A percentile compares a stretch with the other conserved stretches of the same genome.
These are phyloP conservation scores for Zaprionus ornatus DNA, from an alignment of 1,140 invertebrate species.

Conservation along the genomic window DNA sequence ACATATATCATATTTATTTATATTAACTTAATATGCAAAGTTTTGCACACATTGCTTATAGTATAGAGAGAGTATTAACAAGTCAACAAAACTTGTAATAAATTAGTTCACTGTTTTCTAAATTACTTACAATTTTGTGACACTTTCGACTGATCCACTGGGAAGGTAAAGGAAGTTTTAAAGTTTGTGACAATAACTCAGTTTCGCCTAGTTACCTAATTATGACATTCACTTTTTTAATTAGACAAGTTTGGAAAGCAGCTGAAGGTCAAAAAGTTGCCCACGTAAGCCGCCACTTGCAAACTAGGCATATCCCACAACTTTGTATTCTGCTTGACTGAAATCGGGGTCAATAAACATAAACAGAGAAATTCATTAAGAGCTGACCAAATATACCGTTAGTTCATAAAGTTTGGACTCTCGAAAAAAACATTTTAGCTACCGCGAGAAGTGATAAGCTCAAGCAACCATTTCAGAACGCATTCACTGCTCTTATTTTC, in stretches of 20 bases:
- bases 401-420: constrained; percentile 38
- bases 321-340: constrained; percentile 9
- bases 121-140: background rate
- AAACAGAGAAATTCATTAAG: constrained; percentile 29
- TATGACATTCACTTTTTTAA: constrained; percentile 8
- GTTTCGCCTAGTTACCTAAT: constrained; percentile 9
- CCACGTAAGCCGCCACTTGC: background rate
- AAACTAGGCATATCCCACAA: constrained; percentile 1
- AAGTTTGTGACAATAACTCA: constrained; percentile 18
- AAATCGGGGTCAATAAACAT: constrained; percentile 44
- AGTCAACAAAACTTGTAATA: no score
- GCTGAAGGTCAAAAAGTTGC: constrained; percentile 33
- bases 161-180: background rate
- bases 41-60: no score
- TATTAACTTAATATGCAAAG: no score
- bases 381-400: constrained; percentile 27
- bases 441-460: constrained; percentile 1
- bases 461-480: background rate
- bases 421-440: background rate
- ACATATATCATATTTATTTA: no score
- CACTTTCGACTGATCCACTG: background rate
- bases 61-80: no score
- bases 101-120: no score
- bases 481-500: background rate
- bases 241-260: constrained; percentile 16